Conservation (phyloP, 2,113 vertebrate genomes). For the Neolamprologus sp. region DNA sequence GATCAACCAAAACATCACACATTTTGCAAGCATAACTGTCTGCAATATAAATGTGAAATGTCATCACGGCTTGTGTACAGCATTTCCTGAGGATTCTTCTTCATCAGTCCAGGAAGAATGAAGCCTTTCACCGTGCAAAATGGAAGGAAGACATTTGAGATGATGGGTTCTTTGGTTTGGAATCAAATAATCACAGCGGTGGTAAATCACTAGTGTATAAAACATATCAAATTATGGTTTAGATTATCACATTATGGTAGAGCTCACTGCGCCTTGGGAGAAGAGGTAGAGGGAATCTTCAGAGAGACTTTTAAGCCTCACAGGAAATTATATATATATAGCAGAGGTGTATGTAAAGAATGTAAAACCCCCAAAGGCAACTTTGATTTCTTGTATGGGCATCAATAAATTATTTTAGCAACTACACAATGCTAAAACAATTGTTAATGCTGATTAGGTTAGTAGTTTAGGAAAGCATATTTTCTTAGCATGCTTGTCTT, state of each 20-base stretch:
- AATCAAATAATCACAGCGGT: slow-evolving; percentile 44
- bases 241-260: slow-evolving; percentile 43
- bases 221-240: slow-evolving; percentile 47
- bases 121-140: not conserved
- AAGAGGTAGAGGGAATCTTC: not conserved
- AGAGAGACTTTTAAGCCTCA: not conserved
- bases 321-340: slow-evolving; percentile 41
- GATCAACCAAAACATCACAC: not conserved
- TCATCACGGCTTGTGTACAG: not conserved
- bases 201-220: slow-evolving; percentile 38
- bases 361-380: slow-evolving; percentile 16
- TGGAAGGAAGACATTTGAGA: not conserved
- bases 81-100: not conserved
- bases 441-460: not conserved
- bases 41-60: not conserved
- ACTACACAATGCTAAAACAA: not conserved
- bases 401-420: not conserved
- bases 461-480: not conserved
- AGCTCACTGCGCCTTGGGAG: slow-evolving; percentile 6
- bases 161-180: slow-evolving; percentile 18
- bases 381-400: not conserved
- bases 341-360: not conserved
- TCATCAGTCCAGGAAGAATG: not conserved
- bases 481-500: not conserved
- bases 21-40: not conserved